phyloP scores from a whole-genome alignment of 2,113 vertebrate genomes.

The Silurus meridionalis region DNA sequence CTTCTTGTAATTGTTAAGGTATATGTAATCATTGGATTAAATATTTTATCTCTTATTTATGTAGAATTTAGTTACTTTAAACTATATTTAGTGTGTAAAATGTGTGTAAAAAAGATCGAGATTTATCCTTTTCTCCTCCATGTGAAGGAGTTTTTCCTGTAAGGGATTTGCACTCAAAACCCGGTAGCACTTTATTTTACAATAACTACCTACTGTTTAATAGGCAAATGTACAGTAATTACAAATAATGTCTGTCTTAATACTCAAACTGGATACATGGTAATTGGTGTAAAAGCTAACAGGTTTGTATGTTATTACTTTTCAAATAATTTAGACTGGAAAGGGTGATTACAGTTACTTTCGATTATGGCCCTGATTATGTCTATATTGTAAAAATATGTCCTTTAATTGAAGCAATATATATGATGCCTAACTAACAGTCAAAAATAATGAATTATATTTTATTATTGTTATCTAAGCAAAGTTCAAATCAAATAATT shows the following conservation, averaged over 20 bases:
- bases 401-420: too few species aligned
- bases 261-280: background rate
- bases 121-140: background rate
- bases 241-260: background rate
- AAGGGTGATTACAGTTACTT: background rate
- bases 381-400: too few species aligned
- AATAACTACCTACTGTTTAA: background rate
- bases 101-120: background rate
- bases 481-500: too few species aligned
- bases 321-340: too few species aligned
- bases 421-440: too few species aligned
- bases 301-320: background rate
- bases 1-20: background rate
- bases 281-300: background rate
- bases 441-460: too few species aligned
- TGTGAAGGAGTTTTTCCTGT: background rate
- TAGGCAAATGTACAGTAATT: background rate
- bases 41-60: background rate
- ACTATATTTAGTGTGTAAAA: background rate
- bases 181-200: slow-evolving; percentile 16
- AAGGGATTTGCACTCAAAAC: background rate
- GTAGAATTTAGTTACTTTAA: background rate
- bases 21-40: background rate
- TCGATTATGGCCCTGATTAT: background rate
- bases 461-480: too few species aligned